These are phyloP conservation scores for Threskiornis aethiopicus DNA, from an alignment of 2,797 vertebrate genomes.

Conservation along the genomic window DNA sequence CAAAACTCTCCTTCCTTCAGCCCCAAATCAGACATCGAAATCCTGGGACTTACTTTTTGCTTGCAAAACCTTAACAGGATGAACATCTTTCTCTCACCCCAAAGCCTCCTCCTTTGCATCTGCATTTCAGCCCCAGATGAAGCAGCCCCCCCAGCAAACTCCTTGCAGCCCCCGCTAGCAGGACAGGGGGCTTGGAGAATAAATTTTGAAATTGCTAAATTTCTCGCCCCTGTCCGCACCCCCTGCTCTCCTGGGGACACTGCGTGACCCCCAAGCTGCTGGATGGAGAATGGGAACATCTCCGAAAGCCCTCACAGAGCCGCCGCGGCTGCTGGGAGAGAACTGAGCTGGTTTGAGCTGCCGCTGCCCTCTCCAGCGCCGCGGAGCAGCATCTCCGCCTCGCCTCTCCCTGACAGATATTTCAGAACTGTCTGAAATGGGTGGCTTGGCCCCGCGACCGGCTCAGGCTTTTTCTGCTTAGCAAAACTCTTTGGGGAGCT, in stretches of 20 bases:
- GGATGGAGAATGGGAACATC: rapidly evolving
- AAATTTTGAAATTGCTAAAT: neutral
- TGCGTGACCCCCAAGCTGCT: neutral
- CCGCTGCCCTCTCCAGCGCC: neutral
- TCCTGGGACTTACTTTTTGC: neutral
- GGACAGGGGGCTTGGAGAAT: rapidly evolving
- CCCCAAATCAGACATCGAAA: neutral
- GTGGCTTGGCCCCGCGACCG: neutral
- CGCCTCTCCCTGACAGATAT: neutral
- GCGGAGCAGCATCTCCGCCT: neutral
- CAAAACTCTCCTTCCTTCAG: neutral
- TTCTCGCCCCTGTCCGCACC: neutral
- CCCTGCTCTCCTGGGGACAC: neutral
- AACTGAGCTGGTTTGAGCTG: neutral
- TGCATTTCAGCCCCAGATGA: neutral
- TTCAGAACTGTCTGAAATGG: rapidly evolving
- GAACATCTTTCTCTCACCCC: neutral
- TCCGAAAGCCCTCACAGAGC: neutral
- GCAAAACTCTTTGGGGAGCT: neutral
- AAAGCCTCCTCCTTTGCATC: neutral
- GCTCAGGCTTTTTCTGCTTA: neutral
- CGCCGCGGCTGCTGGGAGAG: neutral
- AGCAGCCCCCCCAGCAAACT: neutral
- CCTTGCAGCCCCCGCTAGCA: neutral
- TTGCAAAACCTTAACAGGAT: neutral